Evolutionary conservation across 2,797 vertebrate genomes (phyloP).

Genomic region (Pangasius mekongensis): DNA sequence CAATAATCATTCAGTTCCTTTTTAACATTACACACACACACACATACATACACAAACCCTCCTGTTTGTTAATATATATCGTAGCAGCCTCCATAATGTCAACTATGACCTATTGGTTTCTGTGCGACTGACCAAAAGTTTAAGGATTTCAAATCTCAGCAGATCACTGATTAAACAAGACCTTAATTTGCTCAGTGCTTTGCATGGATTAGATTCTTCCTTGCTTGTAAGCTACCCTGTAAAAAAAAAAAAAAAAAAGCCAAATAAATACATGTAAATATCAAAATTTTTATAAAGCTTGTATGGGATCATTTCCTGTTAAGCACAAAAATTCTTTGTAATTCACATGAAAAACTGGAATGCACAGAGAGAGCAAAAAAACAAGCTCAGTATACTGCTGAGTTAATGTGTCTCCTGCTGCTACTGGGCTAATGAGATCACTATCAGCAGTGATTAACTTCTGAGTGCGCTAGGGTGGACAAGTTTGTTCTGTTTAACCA

Average conservation of each 20-base stretch:
- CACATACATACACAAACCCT: background rate
- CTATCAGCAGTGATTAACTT: constrained; percentile 23
- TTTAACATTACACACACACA: background rate
- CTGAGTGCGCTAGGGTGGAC: background rate
- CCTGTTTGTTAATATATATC: background rate
- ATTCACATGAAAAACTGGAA: background rate
- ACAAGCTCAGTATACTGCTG: background rate
- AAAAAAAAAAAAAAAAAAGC: background rate
- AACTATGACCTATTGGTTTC: background rate
- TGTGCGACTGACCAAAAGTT: background rate
- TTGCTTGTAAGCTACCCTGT: background rate
- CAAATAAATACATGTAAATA: background rate
- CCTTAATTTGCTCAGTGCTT: background rate
- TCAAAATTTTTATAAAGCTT: background rate
- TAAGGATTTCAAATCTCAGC: background rate
- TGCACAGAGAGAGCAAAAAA: background rate
- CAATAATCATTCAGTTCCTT: background rate
- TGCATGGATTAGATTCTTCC: background rate
- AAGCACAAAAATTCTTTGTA: background rate
- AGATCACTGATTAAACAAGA: background rate
- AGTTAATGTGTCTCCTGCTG: constrained; percentile 22
- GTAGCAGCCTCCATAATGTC: background rate
- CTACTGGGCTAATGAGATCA: constrained; percentile 29
- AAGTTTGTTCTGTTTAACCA: background rate
- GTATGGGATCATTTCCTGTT: background rate